These are phyloP conservation scores for Molossus molossus DNA, from an alignment of 2,797 vertebrate species.

Conservation along the genomic window DNA sequence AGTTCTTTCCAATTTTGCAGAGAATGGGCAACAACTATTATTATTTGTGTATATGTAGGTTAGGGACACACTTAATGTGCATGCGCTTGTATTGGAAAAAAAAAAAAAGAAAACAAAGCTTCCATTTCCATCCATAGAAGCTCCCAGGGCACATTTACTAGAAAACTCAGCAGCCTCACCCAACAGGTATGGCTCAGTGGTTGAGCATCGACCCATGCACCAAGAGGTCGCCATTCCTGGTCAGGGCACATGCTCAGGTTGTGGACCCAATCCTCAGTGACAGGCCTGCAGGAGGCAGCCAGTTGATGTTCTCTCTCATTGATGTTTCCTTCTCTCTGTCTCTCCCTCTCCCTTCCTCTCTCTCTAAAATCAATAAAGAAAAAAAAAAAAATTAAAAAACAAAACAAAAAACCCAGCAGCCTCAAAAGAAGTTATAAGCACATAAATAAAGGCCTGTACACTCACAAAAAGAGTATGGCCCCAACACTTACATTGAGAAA, in stretches of 20 bases:
- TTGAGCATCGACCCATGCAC: too few relatives aligned
- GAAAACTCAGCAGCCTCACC: neutral
- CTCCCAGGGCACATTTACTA: neutral
- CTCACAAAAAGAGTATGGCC: neutral
- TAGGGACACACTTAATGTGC: neutral
- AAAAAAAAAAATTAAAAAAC: too few relatives aligned
- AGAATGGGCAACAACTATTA: neutral
- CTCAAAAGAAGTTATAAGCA: neutral
- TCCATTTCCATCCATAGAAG: neutral
- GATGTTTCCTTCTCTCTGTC: too few relatives aligned
- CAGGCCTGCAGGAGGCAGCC: too few relatives aligned
- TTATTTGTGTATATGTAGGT: neutral
- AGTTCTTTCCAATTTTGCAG: slow-evolving; percentile 55
- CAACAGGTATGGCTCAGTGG: neutral
- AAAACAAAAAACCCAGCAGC: neutral
- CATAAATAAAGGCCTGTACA: neutral
- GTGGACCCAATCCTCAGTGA: too few relatives aligned
- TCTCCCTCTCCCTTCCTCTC: too few relatives aligned
- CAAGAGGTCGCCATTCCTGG: too few relatives aligned
- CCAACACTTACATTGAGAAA: neutral
- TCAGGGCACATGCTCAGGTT: too few relatives aligned
- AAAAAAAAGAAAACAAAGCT: neutral
- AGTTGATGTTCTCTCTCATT: too few relatives aligned
- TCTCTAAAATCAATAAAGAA: too few relatives aligned
- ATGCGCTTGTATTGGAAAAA: neutral